These are phyloP conservation scores for Ennomos erosarius DNA, from an alignment of 2,888 invertebrate species.

Conservation along the genomic window DNA sequence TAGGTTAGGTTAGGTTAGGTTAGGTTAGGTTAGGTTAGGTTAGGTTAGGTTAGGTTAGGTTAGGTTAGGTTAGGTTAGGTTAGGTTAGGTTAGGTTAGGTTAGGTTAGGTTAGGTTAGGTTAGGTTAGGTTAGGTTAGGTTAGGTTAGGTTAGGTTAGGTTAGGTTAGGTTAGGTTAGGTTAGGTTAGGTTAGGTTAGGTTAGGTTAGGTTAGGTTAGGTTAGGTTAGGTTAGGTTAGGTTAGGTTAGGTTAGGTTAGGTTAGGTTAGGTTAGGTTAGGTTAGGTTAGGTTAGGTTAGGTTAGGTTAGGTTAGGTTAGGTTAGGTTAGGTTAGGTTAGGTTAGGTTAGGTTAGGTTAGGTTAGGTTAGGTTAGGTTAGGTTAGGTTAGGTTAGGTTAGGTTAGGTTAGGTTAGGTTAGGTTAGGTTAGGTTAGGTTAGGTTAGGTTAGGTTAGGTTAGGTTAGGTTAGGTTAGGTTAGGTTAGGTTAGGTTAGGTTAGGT, in stretches of 20 bases:
- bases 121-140: conserved; percentile 19
- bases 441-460: conserved; percentile 38
- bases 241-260: conserved; percentile 37
- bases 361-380: conserved; percentile 38
- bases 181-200: conserved; percentile 27
- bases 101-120: conserved; percentile 25
- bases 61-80: conserved; percentile 21
- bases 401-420: conserved; percentile 39
- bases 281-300: conserved; percentile 44
- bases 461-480: conserved; percentile 19
- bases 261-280: conserved; percentile 51
- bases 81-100: conserved; percentile 35
- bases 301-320: conserved; percentile 37
- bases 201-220: conserved; percentile 35
- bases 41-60: conserved; percentile 17
- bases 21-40: conserved; percentile 19
- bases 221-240: conserved; percentile 34
- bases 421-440: conserved; percentile 37
- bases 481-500: conserved; percentile 19
- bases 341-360: conserved; percentile 36
- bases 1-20: conserved; percentile 22
- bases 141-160: conserved; percentile 22
- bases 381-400: conserved; percentile 38
- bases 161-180: conserved; percentile 37
- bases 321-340: conserved; percentile 34